A percentile compares a stretch with the other conserved stretches of the same genome.
Conservation (phyloP, 2,113 vertebrate genomes). For the Zootoca vivipara region DNA sequence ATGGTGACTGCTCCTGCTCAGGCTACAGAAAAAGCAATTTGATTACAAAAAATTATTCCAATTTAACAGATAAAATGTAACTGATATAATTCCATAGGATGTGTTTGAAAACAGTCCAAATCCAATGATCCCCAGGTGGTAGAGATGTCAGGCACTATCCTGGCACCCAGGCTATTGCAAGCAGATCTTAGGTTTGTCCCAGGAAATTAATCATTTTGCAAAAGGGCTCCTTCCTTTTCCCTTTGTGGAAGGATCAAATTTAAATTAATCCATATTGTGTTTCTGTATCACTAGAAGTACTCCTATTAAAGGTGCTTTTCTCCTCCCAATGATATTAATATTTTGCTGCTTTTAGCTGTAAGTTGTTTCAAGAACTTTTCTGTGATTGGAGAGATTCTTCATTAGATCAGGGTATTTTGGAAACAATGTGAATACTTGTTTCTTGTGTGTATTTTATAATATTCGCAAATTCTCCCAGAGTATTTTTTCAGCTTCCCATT, state of each 20-base stretch:
- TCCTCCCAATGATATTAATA: background rate
- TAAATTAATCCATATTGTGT: background rate
- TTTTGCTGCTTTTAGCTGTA: background rate
- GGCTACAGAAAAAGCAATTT: too few species aligned
- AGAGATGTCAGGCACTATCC: too few species aligned
- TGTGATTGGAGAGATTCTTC: background rate
- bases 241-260: background rate
- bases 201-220: background rate
- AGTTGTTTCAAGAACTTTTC: background rate
- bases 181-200: background rate
- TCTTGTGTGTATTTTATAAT: background rate
- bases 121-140: too few species aligned
- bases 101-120: too few species aligned
- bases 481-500: background rate
- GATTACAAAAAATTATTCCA: too few species aligned
- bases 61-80: too few species aligned
- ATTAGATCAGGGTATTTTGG: background rate
- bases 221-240: background rate
- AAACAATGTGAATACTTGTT: background rate
- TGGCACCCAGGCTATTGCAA: background rate
- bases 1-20: too few species aligned
- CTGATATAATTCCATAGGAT: too few species aligned
- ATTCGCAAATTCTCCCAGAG: background rate
- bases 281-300: background rate
- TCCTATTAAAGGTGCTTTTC: background rate